Base-by-base conservation (phyloP, 2,113 vertebrate genomes). In the Pachyramphus minor region DNA sequence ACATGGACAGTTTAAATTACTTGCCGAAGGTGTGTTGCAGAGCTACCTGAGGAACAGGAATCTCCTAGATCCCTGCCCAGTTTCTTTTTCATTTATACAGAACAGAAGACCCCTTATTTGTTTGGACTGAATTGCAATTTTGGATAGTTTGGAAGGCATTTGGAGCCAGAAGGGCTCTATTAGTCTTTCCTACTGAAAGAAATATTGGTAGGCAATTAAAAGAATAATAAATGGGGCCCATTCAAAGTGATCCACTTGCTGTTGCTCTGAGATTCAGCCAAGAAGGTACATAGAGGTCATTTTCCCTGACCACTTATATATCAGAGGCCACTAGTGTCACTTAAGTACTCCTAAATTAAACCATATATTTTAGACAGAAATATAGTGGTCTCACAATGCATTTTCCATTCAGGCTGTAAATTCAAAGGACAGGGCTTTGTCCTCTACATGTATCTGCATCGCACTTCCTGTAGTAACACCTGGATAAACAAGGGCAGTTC, bases 131-230 rank as follows among this genome's bases (percentile, higher is more conserved):
- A 80, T 47, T 77, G 24, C n/a, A 35, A 0, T 67, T 90, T 45
- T 83, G 45, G 31, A 30, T 67, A 52, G 56, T 47, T 92, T 83
- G 23, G 68, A 90, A 88, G 82, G 53, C 14, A 45, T 69, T 66
- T 90, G 63, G 35, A 86, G 52, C 49, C n/a, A 47, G 60, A 86
- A 74, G 12, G 15, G 11, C 11, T 39, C 24, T 75, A 53, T 81
- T 93, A 68, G n/a, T 62, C 88, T 92, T 78, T 90, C 52, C n/a
- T 18, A 44, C 41, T 44, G 63, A 78, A 90, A 90, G 90, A 94
- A 92, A 78, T 87, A 82, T 84, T 93, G 81, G 41, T 44, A 82
- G 78, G 74, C 66, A 82, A 96, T 97, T 95, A 95, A 79, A 92
- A 91, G 90, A 72, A 39, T 86, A 95, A 97, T 66, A 94, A 84